Evolutionary conservation across 2,797 vertebrate species (phyloP), one percentile per base, ranked within the genome.

Genomic region (Melanotaenia nigrans): DNA sequence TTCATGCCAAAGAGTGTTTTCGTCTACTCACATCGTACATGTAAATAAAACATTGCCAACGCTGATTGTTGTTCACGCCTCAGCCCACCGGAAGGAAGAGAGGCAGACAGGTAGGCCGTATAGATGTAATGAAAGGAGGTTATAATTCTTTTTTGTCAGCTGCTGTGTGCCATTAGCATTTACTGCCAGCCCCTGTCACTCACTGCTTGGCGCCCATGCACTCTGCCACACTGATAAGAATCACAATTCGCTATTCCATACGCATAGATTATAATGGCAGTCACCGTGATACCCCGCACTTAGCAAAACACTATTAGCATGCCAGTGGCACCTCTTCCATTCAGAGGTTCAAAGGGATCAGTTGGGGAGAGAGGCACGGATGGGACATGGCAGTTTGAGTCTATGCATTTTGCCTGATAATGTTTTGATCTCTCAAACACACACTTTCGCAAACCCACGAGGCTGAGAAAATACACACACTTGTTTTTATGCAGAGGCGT

Each of bases 51-150:
- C 72, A 54, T 61, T 72, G 82, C 78, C 83, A 84, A 79, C 73
- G 75, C 66, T 58, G 78, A 83, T 82, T 81, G 77, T 65, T 60
- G 66, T 82, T 83, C 71, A 73, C 25, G 66, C 75, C 75, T 63
- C 49, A 70, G 71, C 81, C 65, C 55, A 62, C 77, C 65, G 58
- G 76, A 83, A 75, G 63, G 69, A 76, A 84, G 73, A 57, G 75
- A 86, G 78, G 78, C 80, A 77, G 85, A 78, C 84, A 75, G 81
- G 74, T 83, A 78, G 73, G 65, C 78, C 14, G 45, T 86, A 82
- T 90, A 91, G 90, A 93, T 90, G 87, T 93, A 94, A 94, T 94
- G 91, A 93, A 94, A 87, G 88, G 71, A 88, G 90, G 90, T 93
- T 89, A 93, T 94, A 93, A 92, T 92, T 93, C 77, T 91, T 91